Evolutionary conservation across 2,888 invertebrate species (phyloP).

Genomic region (Spodoptera exigua): DNA sequence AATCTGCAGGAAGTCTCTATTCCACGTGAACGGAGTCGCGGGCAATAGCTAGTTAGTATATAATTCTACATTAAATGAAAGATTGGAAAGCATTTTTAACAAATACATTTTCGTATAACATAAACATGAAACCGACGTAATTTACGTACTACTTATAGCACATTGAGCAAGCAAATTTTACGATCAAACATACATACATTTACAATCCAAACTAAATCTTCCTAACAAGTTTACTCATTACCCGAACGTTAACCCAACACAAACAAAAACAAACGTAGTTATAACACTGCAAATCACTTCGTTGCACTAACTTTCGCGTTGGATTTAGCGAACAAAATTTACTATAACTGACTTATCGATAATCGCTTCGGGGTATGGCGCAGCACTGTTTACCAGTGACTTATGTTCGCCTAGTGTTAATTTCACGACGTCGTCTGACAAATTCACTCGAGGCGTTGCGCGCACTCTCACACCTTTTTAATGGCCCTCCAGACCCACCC

Average conservation of each 20-base stretch:
- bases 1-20: too few species aligned
- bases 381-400: constrained; percentile 72
- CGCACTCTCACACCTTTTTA: constrained; percentile 71
- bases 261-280: constrained; percentile 35
- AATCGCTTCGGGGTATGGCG: constrained; percentile 61
- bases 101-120: too few species aligned
- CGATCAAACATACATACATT: too few species aligned
- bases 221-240: constrained; percentile 44
- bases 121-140: too few species aligned
- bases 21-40: too few species aligned
- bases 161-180: too few species aligned
- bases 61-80: too few species aligned
- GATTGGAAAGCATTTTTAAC: too few species aligned
- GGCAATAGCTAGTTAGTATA: too few species aligned
- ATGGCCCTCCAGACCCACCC: constrained; percentile 62
- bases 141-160: too few species aligned
- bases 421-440: constrained; percentile 81
- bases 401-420: constrained; percentile 84
- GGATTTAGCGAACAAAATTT: constrained; percentile 46
- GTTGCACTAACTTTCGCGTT: constrained; percentile 28
- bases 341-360: constrained; percentile 67
- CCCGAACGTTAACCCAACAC: constrained; percentile 23
- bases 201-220: constrained; percentile 3
- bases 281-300: constrained; percentile 40
- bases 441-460: constrained; percentile 75